phyloP scores from a whole-genome alignment of 2,888 invertebrate genomes.

The Calliphora vomitoria region DNA sequence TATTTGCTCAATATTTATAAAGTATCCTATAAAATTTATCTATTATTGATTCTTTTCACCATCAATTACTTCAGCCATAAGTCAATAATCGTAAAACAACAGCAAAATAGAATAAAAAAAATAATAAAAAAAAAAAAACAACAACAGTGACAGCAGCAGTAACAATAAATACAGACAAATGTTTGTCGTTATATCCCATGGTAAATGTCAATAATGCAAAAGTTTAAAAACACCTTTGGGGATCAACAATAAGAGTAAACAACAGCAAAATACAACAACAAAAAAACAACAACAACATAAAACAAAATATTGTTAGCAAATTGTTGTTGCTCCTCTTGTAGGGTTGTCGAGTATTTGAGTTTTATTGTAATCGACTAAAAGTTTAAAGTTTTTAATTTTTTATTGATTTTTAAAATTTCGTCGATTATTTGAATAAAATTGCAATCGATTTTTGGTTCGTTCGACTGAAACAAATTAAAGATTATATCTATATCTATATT shows the following conservation, averaged over 20 bases:
- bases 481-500: no score
- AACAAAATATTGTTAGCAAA: constrained; percentile 29
- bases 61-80: constrained; percentile 66
- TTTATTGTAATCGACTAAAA: no score
- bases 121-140: not conserved
- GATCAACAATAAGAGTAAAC: constrained; percentile 63
- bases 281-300: constrained; percentile 17
- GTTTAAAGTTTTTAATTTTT: no score
- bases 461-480: no score
- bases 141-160: not conserved
- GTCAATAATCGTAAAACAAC: constrained; percentile 71
- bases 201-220: constrained; percentile 71
- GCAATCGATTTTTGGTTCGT: no score
- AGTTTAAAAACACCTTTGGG: constrained; percentile 72
- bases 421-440: no score
- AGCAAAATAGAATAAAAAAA: constrained; percentile 11
- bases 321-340: constrained; percentile 11
- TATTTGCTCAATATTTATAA: not conserved
- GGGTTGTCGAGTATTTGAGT: no score
- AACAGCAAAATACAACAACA: constrained; percentile 48
- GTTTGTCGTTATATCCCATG: constrained; percentile 59
- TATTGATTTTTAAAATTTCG: no score
- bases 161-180: constrained; percentile 51
- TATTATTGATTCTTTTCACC: constrained; percentile 60
- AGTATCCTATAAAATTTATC: constrained; percentile 27